These are phyloP conservation scores for Acanthisitta chloris DNA, from an alignment of 2,113 vertebrate genomes.

Conservation along the genomic window DNA sequence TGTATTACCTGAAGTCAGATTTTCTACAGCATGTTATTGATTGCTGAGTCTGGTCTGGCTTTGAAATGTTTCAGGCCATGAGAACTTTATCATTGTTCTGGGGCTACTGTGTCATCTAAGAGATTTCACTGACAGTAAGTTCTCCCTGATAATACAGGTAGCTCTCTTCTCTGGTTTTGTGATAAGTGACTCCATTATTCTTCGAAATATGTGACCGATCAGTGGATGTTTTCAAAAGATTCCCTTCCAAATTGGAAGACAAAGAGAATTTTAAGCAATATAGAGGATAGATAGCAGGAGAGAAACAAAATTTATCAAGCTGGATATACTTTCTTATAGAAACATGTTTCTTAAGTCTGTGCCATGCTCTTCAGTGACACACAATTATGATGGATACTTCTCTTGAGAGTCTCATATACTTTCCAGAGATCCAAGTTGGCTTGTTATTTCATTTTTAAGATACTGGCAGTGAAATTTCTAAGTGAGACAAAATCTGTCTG, in stretches of 20 bases:
- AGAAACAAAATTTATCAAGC: background rate
- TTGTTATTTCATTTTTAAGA: slow-evolving; percentile 6
- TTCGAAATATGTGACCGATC: background rate
- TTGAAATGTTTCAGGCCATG: background rate
- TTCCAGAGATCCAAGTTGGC: background rate
- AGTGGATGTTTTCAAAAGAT: background rate
- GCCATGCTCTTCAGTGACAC: background rate
- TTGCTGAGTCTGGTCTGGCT: background rate
- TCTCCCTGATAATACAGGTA: background rate
- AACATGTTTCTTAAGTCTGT: background rate
- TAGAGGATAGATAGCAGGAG: background rate
- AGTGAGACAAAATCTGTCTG: background rate
- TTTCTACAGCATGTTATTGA: background rate
- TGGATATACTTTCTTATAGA: slow-evolving; percentile 15
- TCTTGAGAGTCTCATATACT: background rate
- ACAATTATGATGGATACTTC: background rate
- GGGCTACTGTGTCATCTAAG: background rate
- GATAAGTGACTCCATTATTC: background rate
- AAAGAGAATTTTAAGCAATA: slow-evolving; percentile 19
- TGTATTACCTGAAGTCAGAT: background rate
- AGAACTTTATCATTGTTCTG: background rate
- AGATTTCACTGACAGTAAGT: background rate
- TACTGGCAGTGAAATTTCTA: background rate
- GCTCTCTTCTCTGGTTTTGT: background rate
- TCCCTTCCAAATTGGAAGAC: background rate